phyloP scores from a whole-genome alignment of 2,797 vertebrate genomes.

The Lacerta agilis region DNA sequence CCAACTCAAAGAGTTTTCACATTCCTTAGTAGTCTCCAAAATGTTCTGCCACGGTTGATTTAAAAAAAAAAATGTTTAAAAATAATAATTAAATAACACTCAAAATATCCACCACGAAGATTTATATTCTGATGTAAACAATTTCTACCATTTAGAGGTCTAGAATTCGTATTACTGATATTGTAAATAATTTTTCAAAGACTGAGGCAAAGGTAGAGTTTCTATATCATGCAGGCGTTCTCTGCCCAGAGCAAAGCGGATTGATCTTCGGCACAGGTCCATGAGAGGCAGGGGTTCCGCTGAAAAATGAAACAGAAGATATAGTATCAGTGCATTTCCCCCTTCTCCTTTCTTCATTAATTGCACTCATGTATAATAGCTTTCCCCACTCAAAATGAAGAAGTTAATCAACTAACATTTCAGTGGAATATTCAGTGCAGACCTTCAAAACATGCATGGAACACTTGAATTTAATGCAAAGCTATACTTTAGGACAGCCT shows the following conservation, averaged over 20 bases:
- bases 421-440: slow-evolving; percentile 1
- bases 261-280: slow-evolving; percentile 95
- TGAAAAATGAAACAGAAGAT: slow-evolving; percentile 71
- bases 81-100: slow-evolving; percentile 80
- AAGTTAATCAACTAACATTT: background rate
- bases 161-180: slow-evolving; percentile 84
- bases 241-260: slow-evolving; percentile 91
- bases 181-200: slow-evolving; percentile 98
- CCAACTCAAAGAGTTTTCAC: slow-evolving; percentile 59
- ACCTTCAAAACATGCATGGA: slow-evolving; percentile 17
- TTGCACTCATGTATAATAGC: background rate
- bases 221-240: slow-evolving; percentile 93
- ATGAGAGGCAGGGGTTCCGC: slow-evolving; percentile 96
- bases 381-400: background rate
- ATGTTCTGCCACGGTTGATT: slow-evolving; percentile 66
- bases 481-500: background rate
- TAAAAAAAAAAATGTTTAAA: slow-evolving; percentile 48
- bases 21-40: slow-evolving; percentile 70
- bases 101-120: slow-evolving; percentile 73
- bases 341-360: slow-evolving; percentile 24
- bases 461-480: background rate
- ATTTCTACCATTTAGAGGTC: slow-evolving; percentile 72
- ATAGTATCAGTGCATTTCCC: background rate
- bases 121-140: slow-evolving; percentile 80
- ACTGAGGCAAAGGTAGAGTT: slow-evolving; percentile 92